These are phyloP conservation scores for Lacerta viridis DNA, from an alignment of 2,797 vertebrate species.

Conservation along the genomic window DNA sequence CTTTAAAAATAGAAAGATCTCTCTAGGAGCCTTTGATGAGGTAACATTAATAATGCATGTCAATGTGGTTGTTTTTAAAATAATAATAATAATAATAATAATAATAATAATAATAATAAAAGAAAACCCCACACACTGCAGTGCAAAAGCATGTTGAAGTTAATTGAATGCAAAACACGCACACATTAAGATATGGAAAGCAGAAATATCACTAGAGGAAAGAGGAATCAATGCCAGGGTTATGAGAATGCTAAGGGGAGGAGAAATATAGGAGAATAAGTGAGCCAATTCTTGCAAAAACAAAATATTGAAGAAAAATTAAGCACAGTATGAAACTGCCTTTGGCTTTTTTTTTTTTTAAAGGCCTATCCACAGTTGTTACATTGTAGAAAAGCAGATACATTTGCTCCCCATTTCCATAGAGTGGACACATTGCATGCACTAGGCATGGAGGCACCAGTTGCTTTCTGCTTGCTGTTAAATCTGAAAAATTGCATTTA, in stretches of 20 bases:
- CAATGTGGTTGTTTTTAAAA: constrained; percentile 52
- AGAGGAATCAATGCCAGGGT: not conserved
- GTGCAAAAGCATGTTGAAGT: constrained; percentile 9
- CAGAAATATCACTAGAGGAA: not conserved
- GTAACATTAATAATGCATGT: constrained; percentile 61
- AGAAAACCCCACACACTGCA: not conserved
- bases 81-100: too few species aligned
- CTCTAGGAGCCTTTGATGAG: constrained; percentile 55
- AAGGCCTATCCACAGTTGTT: not conserved
- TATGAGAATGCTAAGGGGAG: not conserved
- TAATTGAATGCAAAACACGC: constrained; percentile 56
- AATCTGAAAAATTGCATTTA: too few species aligned
- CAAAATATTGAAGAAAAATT: constrained; percentile 16
- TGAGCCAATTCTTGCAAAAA: constrained; percentile 11
- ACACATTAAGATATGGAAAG: constrained; percentile 24
- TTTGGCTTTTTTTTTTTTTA: too few species aligned
- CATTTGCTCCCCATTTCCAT: not conserved
- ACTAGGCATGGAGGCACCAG: too few species aligned
- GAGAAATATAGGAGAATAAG: not conserved
- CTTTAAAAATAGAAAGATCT: constrained; percentile 53
- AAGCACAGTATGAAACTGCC: not conserved
- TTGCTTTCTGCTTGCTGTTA: too few species aligned
- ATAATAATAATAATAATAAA: too few species aligned
- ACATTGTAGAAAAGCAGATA: not conserved
- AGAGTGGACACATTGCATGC: too few species aligned